Percentiles rank a stretch among this genome's conserved stretches.
Evolutionary conservation across 1,140 invertebrate genomes (phyloP).

Genomic region (Ruditapes philippinarum): DNA sequence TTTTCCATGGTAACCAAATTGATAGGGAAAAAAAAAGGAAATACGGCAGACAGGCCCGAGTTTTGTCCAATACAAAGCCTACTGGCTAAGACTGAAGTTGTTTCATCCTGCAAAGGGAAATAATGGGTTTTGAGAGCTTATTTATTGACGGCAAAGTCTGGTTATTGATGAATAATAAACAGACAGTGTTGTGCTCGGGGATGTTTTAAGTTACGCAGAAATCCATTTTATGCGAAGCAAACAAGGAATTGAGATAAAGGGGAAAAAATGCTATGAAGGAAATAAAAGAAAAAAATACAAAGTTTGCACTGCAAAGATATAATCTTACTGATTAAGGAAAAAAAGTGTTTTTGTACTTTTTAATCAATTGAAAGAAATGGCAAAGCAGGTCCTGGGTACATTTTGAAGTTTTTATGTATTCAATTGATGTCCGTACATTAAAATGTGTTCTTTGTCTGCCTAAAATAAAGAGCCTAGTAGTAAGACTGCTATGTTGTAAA

Average conservation of each 20-base stretch:
- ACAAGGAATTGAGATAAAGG: neutral
- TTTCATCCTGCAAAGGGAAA: neutral
- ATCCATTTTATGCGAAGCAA: neutral
- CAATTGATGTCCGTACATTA: too few relatives aligned
- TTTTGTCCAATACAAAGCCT: neutral
- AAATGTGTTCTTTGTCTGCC: too few relatives aligned
- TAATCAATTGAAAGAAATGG: too few relatives aligned
- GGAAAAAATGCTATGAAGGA: neutral
- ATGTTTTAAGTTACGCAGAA: neutral
- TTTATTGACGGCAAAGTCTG: neutral
- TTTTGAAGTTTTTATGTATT: too few relatives aligned
- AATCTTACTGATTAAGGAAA: too few relatives aligned
- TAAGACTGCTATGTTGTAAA: too few relatives aligned
- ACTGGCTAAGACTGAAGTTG: neutral
- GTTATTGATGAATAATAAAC: neutral
- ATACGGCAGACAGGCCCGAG: too few relatives aligned
- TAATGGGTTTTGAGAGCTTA: neutral
- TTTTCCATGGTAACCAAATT: slow-evolving; percentile 36
- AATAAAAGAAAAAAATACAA: too few relatives aligned
- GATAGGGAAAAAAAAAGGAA: neutral
- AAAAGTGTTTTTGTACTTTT: too few relatives aligned
- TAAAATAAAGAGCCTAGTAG: too few relatives aligned
- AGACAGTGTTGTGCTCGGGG: neutral
- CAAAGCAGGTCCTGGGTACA: too few relatives aligned
- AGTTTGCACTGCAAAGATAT: too few relatives aligned